phyloP scores from a whole-genome alignment of 2,888 invertebrate genomes.

The Drosophila quinaria region DNA sequence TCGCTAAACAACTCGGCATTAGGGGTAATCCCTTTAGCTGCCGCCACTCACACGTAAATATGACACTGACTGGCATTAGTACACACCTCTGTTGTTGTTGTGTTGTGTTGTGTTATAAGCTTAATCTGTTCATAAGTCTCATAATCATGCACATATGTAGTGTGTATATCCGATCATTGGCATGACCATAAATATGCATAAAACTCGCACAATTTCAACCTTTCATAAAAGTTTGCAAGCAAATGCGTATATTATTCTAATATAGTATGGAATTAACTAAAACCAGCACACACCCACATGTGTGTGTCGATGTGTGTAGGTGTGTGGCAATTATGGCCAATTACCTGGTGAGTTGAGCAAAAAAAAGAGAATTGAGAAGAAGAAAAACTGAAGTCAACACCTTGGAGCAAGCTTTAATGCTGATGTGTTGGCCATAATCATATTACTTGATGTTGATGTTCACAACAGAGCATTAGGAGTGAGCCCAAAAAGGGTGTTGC shows the following conservation, averaged over 20 bases:
- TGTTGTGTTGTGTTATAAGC: constrained; percentile 18
- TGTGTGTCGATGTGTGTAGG: constrained; percentile 17
- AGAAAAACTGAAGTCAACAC: constrained; percentile 38
- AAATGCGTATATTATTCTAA: constrained; percentile 80
- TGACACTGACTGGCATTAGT: constrained; percentile 1
- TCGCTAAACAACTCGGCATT: constrained; percentile 4
- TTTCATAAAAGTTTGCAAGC: constrained; percentile 81
- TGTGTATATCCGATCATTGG: constrained; percentile 44
- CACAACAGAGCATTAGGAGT: constrained; percentile 23
- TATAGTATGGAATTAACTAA: constrained; percentile 65
- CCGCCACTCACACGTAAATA: background rate
- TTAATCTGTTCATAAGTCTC: constrained; percentile 35
- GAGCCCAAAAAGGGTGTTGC: constrained; percentile 27
- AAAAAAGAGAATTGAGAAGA: constrained; percentile 13
- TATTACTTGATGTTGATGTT: constrained; percentile 70
- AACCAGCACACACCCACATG: constrained; percentile 26
- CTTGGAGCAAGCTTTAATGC: constrained; percentile 59
- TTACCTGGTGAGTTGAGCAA: constrained; percentile 55
- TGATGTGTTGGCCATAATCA: constrained; percentile 69
- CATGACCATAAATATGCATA: constrained; percentile 74
- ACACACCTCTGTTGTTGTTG: constrained; percentile 14
- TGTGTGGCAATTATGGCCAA: constrained; percentile 74
- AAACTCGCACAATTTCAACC: constrained; percentile 66
- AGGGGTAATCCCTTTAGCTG: constrained; percentile 24
- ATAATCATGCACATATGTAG: constrained; percentile 3